Base-by-base conservation (phyloP, 2,888 invertebrate genomes). In the Trissonchulus sp. region DNA sequence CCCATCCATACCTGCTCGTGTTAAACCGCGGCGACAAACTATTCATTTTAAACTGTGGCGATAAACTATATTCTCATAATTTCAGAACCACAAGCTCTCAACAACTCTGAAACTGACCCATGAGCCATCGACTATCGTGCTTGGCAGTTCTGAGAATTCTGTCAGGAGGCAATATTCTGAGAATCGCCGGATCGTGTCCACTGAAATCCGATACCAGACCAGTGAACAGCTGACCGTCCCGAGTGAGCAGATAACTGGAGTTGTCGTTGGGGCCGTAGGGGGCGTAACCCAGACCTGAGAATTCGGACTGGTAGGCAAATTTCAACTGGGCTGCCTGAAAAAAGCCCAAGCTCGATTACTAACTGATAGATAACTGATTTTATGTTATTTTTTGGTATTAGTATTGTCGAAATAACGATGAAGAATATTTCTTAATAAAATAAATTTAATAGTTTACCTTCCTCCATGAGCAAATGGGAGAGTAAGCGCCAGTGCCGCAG, bases 81-180 rank as follows among this genome's bases (percentile, higher is more conserved):
- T n/a, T n/a, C n/a, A n/a, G n/a, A n/a, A n/a, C n/a, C n/a, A n/a
- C n/a, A n/a, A n/a, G n/a, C n/a, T n/a, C n/a, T n/a, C n/a, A n/a
- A n/a, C n/a, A n/a, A n/a, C n/a, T n/a, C n/a, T n/a, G n/a, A n/a
- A n/a, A 75, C 77, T 78, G 77, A 85, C 85, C 84, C 78, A 84
- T 85, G 65, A 85, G 81, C 85, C 85, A 85, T 76, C 83, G 82
- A 2, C 83, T 83, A 78, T 85, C 84, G 34, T 79, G 79, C 74
- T 81, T 81, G 63, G 80, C 80, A 3, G 85, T 85, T 28, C 84
- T 77, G 0, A 85, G 79, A 30, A 68, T 28, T 28, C n/a, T 28
- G 15, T 76, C 34, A 31, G 65, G 15, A 1, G 76, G 76, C 2
- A 74, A 23, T 3, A 76, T 75, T n/a, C 76, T 8, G 38, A 76